Evolutionary conservation across 1,140 invertebrate genomes (phyloP).

Genomic region (Mizuhopecten yessoensis): DNA sequence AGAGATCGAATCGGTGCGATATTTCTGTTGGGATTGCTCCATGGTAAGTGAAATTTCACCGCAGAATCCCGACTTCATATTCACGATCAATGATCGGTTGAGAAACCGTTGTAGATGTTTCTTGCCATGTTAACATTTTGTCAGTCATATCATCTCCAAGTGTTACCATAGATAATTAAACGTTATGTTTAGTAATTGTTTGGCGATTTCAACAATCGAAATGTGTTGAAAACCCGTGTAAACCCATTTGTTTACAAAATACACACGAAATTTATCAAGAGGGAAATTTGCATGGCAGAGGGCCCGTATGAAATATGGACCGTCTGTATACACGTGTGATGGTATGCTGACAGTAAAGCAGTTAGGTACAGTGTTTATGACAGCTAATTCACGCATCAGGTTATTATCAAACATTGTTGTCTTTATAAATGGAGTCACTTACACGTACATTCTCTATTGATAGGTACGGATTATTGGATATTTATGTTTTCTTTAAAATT

Average conservation of each 20-base stretch:
- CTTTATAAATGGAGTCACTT: too few relatives aligned
- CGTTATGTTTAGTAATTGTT: background rate
- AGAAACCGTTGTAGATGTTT: background rate
- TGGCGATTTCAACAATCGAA: background rate
- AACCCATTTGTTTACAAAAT: background rate
- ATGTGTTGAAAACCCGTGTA: background rate
- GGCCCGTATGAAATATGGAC: background rate
- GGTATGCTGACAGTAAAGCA: slow-evolving; percentile 4
- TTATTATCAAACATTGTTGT: too few relatives aligned
- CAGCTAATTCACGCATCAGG: too few relatives aligned
- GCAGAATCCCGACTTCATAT: slow-evolving; percentile 13
- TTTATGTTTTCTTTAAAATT: too few relatives aligned
- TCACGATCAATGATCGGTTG: slow-evolving; percentile 7
- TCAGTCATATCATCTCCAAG: background rate
- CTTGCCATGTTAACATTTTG: background rate
- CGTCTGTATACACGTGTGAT: background rate
- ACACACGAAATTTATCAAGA: background rate
- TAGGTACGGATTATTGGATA: too few relatives aligned
- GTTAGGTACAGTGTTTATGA: background rate
- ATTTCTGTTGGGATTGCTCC: slow-evolving; percentile 32
- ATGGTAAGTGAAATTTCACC: slow-evolving; percentile 11
- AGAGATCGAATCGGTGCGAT: slow-evolving; percentile 37
- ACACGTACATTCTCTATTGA: too few relatives aligned
- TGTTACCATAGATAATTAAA: background rate
- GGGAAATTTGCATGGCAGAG: background rate